Evolutionary conservation across 2,797 vertebrate species (phyloP), one percentile per base, ranked within the genome.

Genomic region (Telmatherina bonti): DNA sequence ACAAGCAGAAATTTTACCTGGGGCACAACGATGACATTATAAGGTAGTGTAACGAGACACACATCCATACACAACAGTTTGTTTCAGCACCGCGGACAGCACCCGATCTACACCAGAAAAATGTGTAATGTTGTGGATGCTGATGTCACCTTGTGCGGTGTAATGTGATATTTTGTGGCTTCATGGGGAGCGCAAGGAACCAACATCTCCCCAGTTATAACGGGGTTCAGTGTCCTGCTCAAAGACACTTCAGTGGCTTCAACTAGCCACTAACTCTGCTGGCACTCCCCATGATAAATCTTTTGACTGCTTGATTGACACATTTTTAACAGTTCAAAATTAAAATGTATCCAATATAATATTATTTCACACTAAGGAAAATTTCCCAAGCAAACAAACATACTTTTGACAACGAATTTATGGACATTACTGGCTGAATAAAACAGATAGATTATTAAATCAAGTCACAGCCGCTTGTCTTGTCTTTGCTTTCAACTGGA

Each of bases 11-110:
- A 97, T 99, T 99, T 92, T 99, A 97, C 95, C 93, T 98, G 88
- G 98, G 98, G 79, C 97, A 99, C 92, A 98, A 96, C 93, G 98
- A 99, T 94, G 98, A 99, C 94, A 98, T 99, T 92, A 99, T 99
- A 95, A 99, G 97, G 98, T 99, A 96, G 62, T 61, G 63, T 68
- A 60, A 72, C 6, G 18, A 63, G 55, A 66, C 74, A 41, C 27
- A 12, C 43, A 22, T 33, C 1, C 27, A 65, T 5, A 13, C 20
- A 11, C 7, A 30, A 56, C 64, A 52, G 10, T 64, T 82, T 20
- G 66, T 78, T 88, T 89, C 88, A 91, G 89, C 66, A 91, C 89
- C 87, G 60, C 57, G 86, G 91, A 91, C 90, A 92, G 90, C 87
- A 29, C 31, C 83, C 24, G 78, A 57, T 54, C 64, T 52, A 62